Evolutionary conservation across 1,140 invertebrate genomes (phyloP), one percentile per base, ranked within the genome.

Genomic region (Brachionus koreanus): DNA sequence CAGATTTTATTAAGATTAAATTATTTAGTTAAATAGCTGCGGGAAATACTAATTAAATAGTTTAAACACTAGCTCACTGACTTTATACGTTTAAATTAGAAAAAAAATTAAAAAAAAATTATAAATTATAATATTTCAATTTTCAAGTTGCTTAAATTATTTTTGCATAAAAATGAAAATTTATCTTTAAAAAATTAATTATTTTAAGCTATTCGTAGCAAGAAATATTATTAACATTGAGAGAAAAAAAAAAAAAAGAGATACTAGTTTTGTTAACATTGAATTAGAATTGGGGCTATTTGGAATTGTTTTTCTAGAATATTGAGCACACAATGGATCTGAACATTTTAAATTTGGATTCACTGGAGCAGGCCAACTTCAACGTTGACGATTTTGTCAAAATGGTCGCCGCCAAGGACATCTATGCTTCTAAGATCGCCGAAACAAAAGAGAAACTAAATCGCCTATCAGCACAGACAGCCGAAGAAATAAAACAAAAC

Each of bases 401-500:
- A 61, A 37, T 16, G 37, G 46, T 79, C n/a, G 61, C 61, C 5
- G 16, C 33, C 2, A 25, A 42, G 10, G 35, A 42, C 12, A 43
- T 79, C 39, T 79, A 79, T 43, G 37, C 49, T 6, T 65, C 49
- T 1, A 79, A 57, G n/a, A 79, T 79, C 23, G 33, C 46, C 49
- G 76, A 79, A 39, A 43, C 61, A 25, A 79, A 79, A 42, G 76
- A 79, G 10, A 57, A 65, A 61, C 76, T 79, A 3, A 79, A 49
- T 37, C 19, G 37, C 19, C 33, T 65, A 19, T 79, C 76, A 10
- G 12, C n/a, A 12, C 49, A 57, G n/a, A 79, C 76, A 61, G 76
- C 76, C 13, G 76, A 79, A 43, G 76, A 79, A 61, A 79, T 79
- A 61, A 79, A 79, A n/a, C 76, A 79, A 42, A 61, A 42, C n/a